Evolutionary conservation across 1,140 invertebrate genomes (phyloP), one percentile per base, ranked within the genome.

Genomic region (Lepidurus couesii): DNA sequence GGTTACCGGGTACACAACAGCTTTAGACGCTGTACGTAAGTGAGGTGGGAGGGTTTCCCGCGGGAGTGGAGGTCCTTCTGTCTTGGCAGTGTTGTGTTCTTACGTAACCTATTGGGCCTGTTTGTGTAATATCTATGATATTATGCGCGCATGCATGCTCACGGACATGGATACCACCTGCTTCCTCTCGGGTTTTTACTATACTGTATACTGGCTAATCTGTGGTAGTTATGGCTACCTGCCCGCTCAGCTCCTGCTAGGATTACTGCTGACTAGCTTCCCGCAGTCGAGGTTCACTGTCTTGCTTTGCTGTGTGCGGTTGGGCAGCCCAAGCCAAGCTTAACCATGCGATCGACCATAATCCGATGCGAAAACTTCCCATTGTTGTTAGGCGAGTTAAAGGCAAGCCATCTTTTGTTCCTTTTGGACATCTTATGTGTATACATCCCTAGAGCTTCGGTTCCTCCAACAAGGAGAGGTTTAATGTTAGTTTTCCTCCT

Each of bases 221-320:
- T 65, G 53, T 65, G 53, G 53, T 65, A 65, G 53, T 65, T 65
- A 65, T 65, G 53, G 53, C 53, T 65, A 65, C 53, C 53, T 65
- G 53, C 53, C 53, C n/a, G 53, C 53, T 65, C 53, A 65, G 53
- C 53, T 65, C 53, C 53, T 65, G 53, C 53, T 65, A 34, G 9
- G 16, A 65, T 65, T 65, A 21, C 53, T n/a, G 53, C 53, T 65
- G 16, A 13, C 45, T 21, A 13, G 53, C 53, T 65, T 65, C 6
- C 9, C 7, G 16, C 9, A 65, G 9, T 7, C 53, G 8, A n/a
- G 16, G 16, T 47, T 47, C 10, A 65, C 53, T 21, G 7, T 65
- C 8, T 34, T 34, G 34, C 34, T 34, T 34, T 34, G 34, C 34
- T 34, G 34, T 34, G 34, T 34, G 34, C 34, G 34, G 34, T 34